Percentiles rank a stretch among this genome's conserved stretches.
Conservation (phyloP, 2,888 invertebrate genomes). For the Schizotus pectinicornis region DNA sequence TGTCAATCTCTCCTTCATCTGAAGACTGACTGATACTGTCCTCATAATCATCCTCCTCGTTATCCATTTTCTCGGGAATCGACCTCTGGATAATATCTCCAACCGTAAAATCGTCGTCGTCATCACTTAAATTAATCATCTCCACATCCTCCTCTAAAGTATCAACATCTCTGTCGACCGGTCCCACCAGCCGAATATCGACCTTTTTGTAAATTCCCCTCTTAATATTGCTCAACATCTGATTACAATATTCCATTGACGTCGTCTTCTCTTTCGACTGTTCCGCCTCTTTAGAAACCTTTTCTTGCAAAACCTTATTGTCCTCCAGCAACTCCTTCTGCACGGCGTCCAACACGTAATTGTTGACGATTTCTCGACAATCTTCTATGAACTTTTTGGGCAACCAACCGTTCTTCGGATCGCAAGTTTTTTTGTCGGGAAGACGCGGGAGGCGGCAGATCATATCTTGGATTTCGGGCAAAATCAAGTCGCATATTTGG, state of each 20-base stretch:
- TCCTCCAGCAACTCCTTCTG: conserved; percentile 42
- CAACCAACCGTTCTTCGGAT: conserved; percentile 80
- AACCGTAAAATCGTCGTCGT: conserved; percentile 31
- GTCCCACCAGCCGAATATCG: conserved; percentile 1
- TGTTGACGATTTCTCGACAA: conserved; percentile 76
- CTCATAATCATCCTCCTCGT: conserved; percentile 32
- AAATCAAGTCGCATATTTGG: conserved; percentile 83
- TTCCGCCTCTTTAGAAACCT: conserved; percentile 9
- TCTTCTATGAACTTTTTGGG: conserved; percentile 72
- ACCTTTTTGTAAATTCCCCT: conserved; percentile 38
- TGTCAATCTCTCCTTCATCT: conserved; percentile 43
- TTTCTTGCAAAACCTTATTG: conserved; percentile 23
- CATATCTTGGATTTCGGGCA: conserved; percentile 81
- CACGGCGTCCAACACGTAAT: conserved; percentile 51
- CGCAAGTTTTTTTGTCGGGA: conserved; percentile 61
- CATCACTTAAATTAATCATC: conserved; percentile 37
- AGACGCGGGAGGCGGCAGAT: conserved; percentile 70
- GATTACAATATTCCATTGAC: conserved; percentile 38
- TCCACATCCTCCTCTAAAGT: conserved; percentile 21
- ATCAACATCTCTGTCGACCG: neutral
- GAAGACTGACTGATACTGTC: conserved; percentile 24
- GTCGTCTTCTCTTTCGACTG: conserved; percentile 15
- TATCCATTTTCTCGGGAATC: conserved; percentile 39
- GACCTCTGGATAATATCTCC: conserved; percentile 36
- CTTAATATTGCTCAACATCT: conserved; percentile 44